These are phyloP conservation scores for Channa argus DNA, from an alignment of 2,113 vertebrate genomes.

Conservation along the genomic window DNA sequence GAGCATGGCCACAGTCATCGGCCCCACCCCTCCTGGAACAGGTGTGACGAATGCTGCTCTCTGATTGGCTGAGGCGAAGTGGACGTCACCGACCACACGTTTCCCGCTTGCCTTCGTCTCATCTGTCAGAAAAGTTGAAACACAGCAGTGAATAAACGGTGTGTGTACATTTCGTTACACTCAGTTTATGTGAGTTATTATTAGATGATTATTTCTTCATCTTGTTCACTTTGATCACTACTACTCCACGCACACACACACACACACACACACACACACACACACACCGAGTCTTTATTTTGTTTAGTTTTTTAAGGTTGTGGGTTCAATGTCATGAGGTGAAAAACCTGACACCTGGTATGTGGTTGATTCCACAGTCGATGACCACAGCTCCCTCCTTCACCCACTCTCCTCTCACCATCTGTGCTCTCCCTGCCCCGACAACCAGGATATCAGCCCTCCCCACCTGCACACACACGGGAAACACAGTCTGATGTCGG, in stretches of 20 bases:
- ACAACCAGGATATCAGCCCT: constrained; percentile 96
- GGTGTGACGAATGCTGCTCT: constrained; percentile 92
- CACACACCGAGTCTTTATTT: no score
- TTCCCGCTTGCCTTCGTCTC: constrained; percentile 86
- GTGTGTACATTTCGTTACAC: no score
- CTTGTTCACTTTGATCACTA: no score
- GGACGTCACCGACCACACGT: constrained; percentile 93
- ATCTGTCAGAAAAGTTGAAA: constrained; percentile 80
- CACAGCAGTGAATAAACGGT: no score
- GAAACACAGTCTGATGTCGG: background rate
- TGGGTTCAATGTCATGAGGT: background rate
- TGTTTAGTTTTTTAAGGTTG: no score
- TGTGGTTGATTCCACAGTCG: constrained; percentile 96
- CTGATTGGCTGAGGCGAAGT: constrained; percentile 88
- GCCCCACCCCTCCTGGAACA: constrained; percentile 96
- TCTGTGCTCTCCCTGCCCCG: constrained; percentile 90
- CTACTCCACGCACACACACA: no score
- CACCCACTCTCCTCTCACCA: constrained; percentile 97
- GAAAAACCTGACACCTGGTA: constrained; percentile 79
- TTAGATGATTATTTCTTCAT: no score
- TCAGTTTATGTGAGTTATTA: no score
- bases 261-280: no score
- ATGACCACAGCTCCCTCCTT: constrained; percentile 95
- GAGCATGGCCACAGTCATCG: constrained; percentile 99
- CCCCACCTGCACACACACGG: constrained; percentile 76